phyloP scores from a whole-genome alignment of 2,888 invertebrate genomes.

The Lampropteryx suffumata region DNA sequence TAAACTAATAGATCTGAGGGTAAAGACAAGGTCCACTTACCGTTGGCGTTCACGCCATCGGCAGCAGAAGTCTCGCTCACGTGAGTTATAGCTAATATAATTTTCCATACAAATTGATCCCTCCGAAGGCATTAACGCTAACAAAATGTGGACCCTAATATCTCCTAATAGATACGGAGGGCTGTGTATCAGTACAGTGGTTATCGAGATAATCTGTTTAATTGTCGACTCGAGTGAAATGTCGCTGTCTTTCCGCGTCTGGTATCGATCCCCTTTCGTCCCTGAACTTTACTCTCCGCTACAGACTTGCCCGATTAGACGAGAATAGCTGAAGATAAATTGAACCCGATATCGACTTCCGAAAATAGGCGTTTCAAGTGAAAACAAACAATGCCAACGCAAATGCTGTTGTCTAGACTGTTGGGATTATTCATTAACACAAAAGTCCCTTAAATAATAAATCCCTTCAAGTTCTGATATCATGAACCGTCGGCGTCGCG shows the following conservation, averaged over 20 bases:
- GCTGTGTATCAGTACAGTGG: slow-evolving; percentile 53
- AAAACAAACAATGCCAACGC: slow-evolving; percentile 5
- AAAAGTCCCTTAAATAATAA: slow-evolving; percentile 16
- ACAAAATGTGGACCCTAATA: too few species aligned
- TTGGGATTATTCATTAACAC: slow-evolving; percentile 15
- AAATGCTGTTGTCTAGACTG: slow-evolving; percentile 15
- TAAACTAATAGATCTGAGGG: slow-evolving; percentile 41
- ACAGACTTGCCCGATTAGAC: slow-evolving; percentile 35
- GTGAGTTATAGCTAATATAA: too few species aligned
- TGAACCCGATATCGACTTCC: slow-evolving; percentile 14
- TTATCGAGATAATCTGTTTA: slow-evolving; percentile 72
- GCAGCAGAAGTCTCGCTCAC: too few species aligned
- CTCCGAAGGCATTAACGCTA: too few species aligned
- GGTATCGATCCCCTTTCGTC: slow-evolving; percentile 47
- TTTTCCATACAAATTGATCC: too few species aligned
- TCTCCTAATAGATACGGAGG: too few species aligned
- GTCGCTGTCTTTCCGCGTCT: slow-evolving; percentile 43
- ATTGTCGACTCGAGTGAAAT: slow-evolving; percentile 59
- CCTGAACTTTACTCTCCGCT: slow-evolving; percentile 49
- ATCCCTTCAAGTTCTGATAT: slow-evolving; percentile 16
- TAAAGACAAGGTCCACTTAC: too few species aligned
- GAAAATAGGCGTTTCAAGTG: slow-evolving; percentile 17
- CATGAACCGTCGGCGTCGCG: slow-evolving; percentile 10
- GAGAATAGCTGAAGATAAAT: slow-evolving; percentile 31
- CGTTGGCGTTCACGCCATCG: too few species aligned